Conservation (phyloP, 2,113 vertebrate species). For the human region DNA sequence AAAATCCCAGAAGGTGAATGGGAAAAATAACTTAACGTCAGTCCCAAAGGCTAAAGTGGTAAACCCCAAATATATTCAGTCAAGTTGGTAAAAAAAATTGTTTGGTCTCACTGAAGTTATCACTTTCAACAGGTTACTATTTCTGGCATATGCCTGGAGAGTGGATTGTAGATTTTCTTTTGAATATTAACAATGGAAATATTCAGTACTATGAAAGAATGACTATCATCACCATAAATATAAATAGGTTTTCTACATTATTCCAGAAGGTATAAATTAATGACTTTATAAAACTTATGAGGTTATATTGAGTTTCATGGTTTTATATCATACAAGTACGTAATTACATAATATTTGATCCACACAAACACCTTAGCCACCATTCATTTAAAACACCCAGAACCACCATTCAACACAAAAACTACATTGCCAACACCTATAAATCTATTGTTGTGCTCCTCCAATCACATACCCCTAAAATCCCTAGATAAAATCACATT, state of each 20-base stretch:
- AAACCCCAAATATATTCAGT: neutral
- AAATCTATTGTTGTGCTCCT: neutral
- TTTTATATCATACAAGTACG: neutral
- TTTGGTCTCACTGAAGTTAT: neutral
- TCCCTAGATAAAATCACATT: neutral
- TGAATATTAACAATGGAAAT: neutral
- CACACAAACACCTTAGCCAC: neutral
- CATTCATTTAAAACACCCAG: neutral
- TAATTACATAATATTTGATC: slow-evolving; percentile 16
- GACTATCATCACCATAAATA: neutral
- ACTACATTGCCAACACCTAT: neutral
- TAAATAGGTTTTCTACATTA: neutral
- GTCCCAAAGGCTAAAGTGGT: neutral
- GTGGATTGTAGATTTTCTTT: neutral
- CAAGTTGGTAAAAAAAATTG: neutral
- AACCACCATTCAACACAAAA: neutral
- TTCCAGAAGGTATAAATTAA: slow-evolving; percentile 2
- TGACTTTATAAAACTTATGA: neutral
- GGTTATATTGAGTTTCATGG: neutral
- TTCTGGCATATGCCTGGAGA: neutral
- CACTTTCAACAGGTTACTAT: neutral
- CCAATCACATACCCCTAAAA: neutral
- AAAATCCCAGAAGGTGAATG: slow-evolving; percentile 54
- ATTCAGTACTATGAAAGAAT: neutral
- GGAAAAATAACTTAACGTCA: slow-evolving; percentile 7